Evolutionary conservation across 2,797 vertebrate species (phyloP).

Genomic region (Hypotaenidia okinawae): DNA sequence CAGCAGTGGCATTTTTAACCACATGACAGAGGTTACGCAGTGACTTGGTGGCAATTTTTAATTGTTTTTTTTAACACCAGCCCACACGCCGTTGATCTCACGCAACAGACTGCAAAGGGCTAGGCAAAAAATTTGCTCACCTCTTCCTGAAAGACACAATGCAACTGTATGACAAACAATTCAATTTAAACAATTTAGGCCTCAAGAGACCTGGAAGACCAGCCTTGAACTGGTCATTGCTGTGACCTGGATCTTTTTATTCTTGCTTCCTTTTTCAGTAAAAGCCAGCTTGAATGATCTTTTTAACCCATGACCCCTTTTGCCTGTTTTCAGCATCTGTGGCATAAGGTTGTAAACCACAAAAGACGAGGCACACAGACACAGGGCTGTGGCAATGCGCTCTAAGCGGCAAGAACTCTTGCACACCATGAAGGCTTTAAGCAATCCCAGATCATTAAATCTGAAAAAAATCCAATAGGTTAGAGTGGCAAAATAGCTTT

Average conservation of each 20-base stretch:
- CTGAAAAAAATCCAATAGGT: not conserved
- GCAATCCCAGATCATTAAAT: not conserved
- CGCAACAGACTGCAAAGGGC: not conserved
- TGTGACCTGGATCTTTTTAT: not conserved
- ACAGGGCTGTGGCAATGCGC: fast-evolving
- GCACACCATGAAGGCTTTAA: not conserved
- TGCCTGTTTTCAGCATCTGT: not conserved
- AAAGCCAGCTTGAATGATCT: not conserved
- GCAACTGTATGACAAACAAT: not conserved
- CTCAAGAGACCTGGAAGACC: not conserved
- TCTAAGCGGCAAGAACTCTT: not conserved
- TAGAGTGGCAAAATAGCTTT: not conserved
- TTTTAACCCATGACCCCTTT: not conserved
- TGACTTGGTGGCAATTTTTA: not conserved
- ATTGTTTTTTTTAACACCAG: not conserved
- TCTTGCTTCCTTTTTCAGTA: not conserved
- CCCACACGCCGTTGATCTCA: not conserved
- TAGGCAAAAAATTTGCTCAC: not conserved
- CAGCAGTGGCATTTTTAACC: not conserved
- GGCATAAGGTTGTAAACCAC: not conserved
- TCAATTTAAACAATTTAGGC: not conserved
- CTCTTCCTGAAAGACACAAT: not conserved
- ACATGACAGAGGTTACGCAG: not conserved
- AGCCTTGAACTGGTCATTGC: not conserved
- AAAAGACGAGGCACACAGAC: too few species aligned